Evolutionary conservation across 2,888 invertebrate genomes (phyloP).

Genomic region (Eubasilissa splendida): DNA sequence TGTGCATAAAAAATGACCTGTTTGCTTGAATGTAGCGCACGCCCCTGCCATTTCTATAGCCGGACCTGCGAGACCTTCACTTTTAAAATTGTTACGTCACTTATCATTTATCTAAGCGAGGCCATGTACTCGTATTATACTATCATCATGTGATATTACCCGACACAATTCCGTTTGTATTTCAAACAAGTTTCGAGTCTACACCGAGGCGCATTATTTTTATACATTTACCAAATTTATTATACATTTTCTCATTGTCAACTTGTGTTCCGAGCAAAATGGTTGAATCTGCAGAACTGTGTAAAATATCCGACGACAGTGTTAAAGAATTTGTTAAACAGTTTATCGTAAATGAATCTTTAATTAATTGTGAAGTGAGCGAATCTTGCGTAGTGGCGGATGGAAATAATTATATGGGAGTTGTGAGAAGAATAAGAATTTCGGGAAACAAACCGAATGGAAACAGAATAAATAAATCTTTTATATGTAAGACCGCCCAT

Average conservation of each 20-base stretch:
- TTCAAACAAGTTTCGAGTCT: too few relatives aligned
- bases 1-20: too few relatives aligned
- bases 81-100: too few relatives aligned
- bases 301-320: conserved; percentile 2
- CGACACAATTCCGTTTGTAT: too few relatives aligned
- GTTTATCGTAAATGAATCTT: background rate
- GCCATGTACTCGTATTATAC: too few relatives aligned
- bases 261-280: background rate
- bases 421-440: background rate
- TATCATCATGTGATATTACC: too few relatives aligned
- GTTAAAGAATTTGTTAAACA: conserved; percentile 1
- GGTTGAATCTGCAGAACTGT: background rate
- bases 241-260: background rate
- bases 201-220: too few relatives aligned
- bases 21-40: too few relatives aligned
- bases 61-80: too few relatives aligned
- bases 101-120: too few relatives aligned
- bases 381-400: background rate
- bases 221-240: too few relatives aligned
- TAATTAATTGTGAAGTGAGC: background rate
- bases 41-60: too few relatives aligned
- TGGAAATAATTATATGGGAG: background rate
- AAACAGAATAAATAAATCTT: background rate
- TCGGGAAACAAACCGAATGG: background rate
- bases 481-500: background rate